These are phyloP conservation scores for Drosophila mulleri DNA, from an alignment of 2,888 invertebrate genomes.

Conservation along the genomic window DNA sequence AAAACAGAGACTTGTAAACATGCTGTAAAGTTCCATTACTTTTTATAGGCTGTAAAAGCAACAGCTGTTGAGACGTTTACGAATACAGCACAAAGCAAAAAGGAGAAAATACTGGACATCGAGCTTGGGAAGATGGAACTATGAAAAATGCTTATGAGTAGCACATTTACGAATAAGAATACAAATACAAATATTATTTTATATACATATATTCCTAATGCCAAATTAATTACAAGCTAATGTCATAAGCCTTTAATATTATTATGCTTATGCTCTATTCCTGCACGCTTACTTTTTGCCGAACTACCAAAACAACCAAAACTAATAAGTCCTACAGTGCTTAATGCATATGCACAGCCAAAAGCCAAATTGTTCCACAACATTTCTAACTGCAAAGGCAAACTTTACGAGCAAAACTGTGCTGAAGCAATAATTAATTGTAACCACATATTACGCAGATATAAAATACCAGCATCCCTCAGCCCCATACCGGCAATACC, in stretches of 20 bases:
- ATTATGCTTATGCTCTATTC: no score
- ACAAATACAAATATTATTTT: no score
- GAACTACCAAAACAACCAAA: background rate
- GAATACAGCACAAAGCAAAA: background rate
- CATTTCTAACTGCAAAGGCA: background rate
- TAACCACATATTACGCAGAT: conserved; percentile 19
- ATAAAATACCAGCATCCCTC: background rate
- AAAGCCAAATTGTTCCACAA: conserved; percentile 5
- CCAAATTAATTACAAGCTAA: no score
- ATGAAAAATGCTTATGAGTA: no score
- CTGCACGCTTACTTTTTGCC: background rate
- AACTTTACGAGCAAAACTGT: background rate
- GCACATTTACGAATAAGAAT: no score
- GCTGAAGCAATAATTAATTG: conserved; percentile 48
- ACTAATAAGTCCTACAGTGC: background rate
- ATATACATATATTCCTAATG: no score
- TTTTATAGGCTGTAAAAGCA: background rate
- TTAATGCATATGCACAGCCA: background rate
- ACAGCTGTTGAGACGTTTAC: conserved; percentile 17
- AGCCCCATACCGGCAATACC: background rate
- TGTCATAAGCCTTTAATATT: no score
- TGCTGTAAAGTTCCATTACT: background rate
- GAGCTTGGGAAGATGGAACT: no score
- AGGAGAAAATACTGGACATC: no score
- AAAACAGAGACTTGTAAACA: background rate